Base-by-base conservation (phyloP, 2,888 invertebrate genomes). In the Morpho helenor region DNA sequence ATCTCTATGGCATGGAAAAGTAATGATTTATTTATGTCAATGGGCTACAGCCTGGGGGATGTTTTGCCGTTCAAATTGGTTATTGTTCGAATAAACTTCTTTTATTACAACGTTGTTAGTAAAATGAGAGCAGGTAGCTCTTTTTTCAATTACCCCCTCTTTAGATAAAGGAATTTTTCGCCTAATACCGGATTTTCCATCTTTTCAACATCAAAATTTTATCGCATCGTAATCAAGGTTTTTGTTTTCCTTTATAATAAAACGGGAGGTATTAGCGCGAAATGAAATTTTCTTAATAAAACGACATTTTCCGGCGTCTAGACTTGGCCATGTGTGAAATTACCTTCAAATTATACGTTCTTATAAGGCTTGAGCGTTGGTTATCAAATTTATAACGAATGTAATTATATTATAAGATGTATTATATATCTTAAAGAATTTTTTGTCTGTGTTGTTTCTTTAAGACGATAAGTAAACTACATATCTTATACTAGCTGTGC, bases 21-120 rank as follows among this genome's bases (percentile, higher is more conserved):
- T 84, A 89, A 88, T 89, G 86, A 90, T 88, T 89, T 90, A 90
- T 90, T 90, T 84, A 89, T 89, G 87, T 89, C 89, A 89, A 89
- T 89, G 85, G 84, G 75, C 80, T 73, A 74, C 79, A 76, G 77
- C 76, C 76, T 68, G 71, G 75, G 74, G 77, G 80, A 72, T 54
- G 23, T 87, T 88, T 87, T 84, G 77, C 75, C 76, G 72, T 71
- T 63, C 79, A 89, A 89, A 89, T 89, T 87, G 89, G 86, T 89
- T 89, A 90, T 89, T 90, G 88, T 88, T 81, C 68, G 73, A 73
- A 79, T 84, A 87, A 87, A 88, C 74, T 84, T 85, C 82, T 86
- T 87, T 87, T 89, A 87, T 89, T 84, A 87, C 82, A 73, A 87
- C 82, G 72, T 86, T 86, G 83, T 87, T 88, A 87, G 88, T 87